Percentiles rank a stretch among this genome's conserved stretches.
Evolutionary conservation across 2,888 invertebrate genomes (phyloP).

Genomic region (Stenchaetothrips biformis): DNA sequence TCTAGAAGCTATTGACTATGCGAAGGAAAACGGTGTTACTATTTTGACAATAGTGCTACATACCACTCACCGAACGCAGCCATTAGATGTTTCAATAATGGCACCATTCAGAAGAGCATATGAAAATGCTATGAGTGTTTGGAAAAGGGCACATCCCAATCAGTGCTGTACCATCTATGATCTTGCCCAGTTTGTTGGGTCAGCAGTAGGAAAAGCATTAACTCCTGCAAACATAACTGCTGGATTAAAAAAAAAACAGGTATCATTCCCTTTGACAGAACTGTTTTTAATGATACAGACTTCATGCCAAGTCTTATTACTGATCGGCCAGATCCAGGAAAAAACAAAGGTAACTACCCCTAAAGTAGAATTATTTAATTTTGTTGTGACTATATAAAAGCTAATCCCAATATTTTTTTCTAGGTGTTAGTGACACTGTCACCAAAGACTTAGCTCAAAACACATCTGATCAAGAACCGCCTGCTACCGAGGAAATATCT

Average conservation of each 20-base stretch:
- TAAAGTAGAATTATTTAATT: too few relatives aligned
- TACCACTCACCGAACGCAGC: conserved; percentile 44
- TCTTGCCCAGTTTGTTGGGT: conserved; percentile 42
- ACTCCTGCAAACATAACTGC: conserved; percentile 42
- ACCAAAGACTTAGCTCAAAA: too few relatives aligned
- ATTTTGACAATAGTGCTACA: conserved; percentile 45
- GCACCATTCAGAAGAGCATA: conserved; percentile 40
- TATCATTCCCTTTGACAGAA: conserved; percentile 41
- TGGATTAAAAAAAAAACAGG: conserved; percentile 43
- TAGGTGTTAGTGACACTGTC: too few relatives aligned
- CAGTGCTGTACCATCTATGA: conserved; percentile 45
- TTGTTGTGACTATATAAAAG: too few relatives aligned
- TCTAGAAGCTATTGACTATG: conserved; percentile 40
- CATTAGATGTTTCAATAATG: conserved; percentile 41
- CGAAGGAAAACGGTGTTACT: conserved; percentile 44
- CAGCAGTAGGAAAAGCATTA: conserved; percentile 42
- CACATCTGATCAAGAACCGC: too few relatives aligned
- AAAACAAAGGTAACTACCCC: too few relatives aligned
- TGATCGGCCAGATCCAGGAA: too few relatives aligned
- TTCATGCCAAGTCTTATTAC: conserved; percentile 35
- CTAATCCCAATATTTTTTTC: too few relatives aligned
- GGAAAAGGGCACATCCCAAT: conserved; percentile 44
- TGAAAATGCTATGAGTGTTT: conserved; percentile 38
- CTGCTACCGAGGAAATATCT: too few relatives aligned
- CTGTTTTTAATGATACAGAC: conserved; percentile 41